Conservation (phyloP, 2,888 invertebrate species). For the Clistopyga incitator region DNA sequence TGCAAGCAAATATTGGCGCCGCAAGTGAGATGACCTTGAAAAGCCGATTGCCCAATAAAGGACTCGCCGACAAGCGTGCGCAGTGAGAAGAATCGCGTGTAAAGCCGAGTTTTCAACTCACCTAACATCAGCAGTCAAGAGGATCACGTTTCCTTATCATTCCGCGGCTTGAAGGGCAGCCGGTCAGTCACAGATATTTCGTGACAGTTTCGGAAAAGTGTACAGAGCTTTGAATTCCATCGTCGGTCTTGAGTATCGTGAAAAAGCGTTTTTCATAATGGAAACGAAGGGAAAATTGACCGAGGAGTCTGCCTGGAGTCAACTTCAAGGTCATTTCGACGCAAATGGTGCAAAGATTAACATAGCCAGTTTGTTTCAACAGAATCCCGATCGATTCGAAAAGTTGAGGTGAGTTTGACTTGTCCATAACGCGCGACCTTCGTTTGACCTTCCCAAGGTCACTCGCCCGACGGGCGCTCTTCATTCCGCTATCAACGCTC, state of each 20-base stretch:
- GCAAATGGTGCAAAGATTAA: constrained; percentile 90
- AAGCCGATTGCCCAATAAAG: not conserved
- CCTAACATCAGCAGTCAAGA: not conserved
- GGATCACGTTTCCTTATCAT: constrained; percentile 49
- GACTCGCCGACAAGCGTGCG: constrained; percentile 1
- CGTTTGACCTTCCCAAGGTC: constrained; percentile 73
- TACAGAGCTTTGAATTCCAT: constrained; percentile 41
- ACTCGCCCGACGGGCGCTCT: not conserved
- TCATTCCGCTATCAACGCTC: not conserved
- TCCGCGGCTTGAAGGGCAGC: constrained; percentile 65
- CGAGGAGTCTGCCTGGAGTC: constrained; percentile 90
- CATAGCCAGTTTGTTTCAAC: constrained; percentile 92
- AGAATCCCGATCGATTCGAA: constrained; percentile 92
- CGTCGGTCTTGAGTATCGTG: not conserved
- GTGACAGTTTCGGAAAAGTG: constrained; percentile 45
- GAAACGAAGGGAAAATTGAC: constrained; percentile 86
- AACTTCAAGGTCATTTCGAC: constrained; percentile 91
- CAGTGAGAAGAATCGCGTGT: not conserved
- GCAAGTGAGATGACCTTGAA: not conserved
- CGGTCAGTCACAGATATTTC: constrained; percentile 47
- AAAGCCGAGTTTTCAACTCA: constrained; percentile 25
- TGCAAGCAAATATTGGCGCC: constrained; percentile 5
- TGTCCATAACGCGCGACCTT: constrained; percentile 77
- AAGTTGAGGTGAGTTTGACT: constrained; percentile 91
- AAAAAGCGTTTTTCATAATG: constrained; percentile 80